Evolutionary conservation across 2,113 vertebrate species (phyloP), one percentile per base, ranked within the genome.

Genomic region (Hipposideros armiger): DNA sequence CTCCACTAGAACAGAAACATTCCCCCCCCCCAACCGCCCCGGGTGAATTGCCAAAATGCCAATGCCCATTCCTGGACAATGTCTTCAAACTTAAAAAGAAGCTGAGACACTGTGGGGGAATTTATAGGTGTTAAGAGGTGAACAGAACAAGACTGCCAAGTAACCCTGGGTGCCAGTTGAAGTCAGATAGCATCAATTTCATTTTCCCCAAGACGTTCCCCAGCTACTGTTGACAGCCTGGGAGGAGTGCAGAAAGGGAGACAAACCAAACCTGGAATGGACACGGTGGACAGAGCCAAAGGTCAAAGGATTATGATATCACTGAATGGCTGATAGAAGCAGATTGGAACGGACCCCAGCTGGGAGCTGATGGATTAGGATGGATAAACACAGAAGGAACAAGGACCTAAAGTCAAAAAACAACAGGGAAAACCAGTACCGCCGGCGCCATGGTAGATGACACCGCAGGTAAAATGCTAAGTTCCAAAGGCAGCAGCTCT

Each of bases 361-460:
- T 22, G 73, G 52, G 19, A n/a, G 24, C 14, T 20, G 36, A 32
- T 0, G 19, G 36, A 28, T 28, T 52, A 17, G 17, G 45, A 17
- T 20, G 58, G 40, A 54, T 66, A n/a, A 66, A n/a, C 14, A 83
- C 19, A 3, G 1, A 45, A 22, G 72, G 42, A 47, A 1, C 7
- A 1, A 22, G 28, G 60, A 74, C 28, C 72, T 52, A 9, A 69
- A 50, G 64, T 40, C 36, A 60, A 50, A 88, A 66, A 56, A 78
- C 42, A n/a, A 47, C 74, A 82, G 54, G 40, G n/a, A 50, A 85
- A 84, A 19, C 22, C 22, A 14, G 19, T n/a, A 15, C 11, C 73
- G 2, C 1, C 1, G 30, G 50, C 13, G 36, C 4, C 2, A 15
- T 0, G 30, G 20, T 19, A n/a, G n/a, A 42, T 28, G 73, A 8